Evolutionary conservation across 2,797 vertebrate genomes (phyloP).

Genomic region (Somateria mollissima): DNA sequence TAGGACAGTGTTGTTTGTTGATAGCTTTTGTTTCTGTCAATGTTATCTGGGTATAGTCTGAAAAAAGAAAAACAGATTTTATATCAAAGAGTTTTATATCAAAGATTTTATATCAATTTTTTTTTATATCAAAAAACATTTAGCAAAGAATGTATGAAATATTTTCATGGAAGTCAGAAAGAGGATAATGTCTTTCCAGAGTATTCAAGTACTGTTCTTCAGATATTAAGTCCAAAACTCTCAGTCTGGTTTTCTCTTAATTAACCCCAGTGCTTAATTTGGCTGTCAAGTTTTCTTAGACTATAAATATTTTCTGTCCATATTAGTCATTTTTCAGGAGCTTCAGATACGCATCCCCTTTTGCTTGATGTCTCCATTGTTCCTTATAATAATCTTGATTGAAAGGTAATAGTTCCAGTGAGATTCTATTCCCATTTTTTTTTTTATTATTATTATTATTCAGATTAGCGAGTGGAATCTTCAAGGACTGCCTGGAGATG

Average conservation of each 20-base stretch:
- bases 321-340: not conserved
- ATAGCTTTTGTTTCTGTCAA: not conserved
- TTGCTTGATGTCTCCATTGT: not conserved
- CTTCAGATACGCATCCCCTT: not conserved
- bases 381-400: not conserved
- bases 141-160: not conserved
- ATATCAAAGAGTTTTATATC: not conserved
- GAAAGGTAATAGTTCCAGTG: not conserved
- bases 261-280: not conserved
- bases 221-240: not conserved
- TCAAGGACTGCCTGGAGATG: conserved; percentile 81
- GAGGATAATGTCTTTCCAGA: not conserved
- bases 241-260: not conserved
- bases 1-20: not conserved
- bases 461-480: conserved; percentile 83
- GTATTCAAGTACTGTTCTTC: not conserved
- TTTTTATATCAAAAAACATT: not conserved
- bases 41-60: not conserved
- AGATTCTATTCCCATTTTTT: not conserved
- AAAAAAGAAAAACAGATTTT: not conserved
- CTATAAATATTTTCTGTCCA: not conserved
- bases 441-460: not conserved
- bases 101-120: too few species aligned
- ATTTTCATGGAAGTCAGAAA: not conserved
- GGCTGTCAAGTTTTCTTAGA: not conserved